Base-by-base conservation (phyloP, 2,113 vertebrate species). In the Brachyistius frenatus region DNA sequence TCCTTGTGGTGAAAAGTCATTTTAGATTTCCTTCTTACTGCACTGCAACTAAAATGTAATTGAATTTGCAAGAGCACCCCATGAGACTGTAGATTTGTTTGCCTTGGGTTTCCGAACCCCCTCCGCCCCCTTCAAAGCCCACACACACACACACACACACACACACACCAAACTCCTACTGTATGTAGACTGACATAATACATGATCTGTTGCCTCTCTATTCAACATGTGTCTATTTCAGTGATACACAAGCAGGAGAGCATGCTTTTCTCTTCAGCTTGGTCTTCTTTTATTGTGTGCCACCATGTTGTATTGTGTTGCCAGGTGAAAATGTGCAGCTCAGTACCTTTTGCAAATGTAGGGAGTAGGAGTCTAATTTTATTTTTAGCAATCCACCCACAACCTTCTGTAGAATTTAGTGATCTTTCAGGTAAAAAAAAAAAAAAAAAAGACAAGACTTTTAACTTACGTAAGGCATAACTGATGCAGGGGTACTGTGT, bases 331-430 rank as follows among this genome's bases (percentile, higher is more conserved):
- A n/a, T 60, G 50, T 57, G 73, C 74, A 7, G 36, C 58, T 77
- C 62, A 30, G 8, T 67, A 81, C 37, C 64, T 52, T 52, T 66
- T 81, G 65, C 55, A 83, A 80, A 83, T 46, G 77, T 61, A 74
- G 68, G 47, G 53, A 88, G 81, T 66, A 46, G 67, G 77, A 90
- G 88, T 85, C 56, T 41, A 23, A 58, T 63, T 87, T 79, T 88
- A 90, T 88, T 84, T 88, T 78, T 87, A 87, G 75, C 62, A 73
- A 64, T 75, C 66, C 82, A 39, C 80, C 90, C 78, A 86, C 87
- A 53, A 76, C 74, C 67, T 73, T 57, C 57, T 66, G 61, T 71
- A 64, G 61, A 89, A 85, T 83, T 80, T 71, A 67, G 62, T 78
- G 70, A 86, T 84, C 46, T 80, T 82, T 58, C 32, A 56, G 78